These are phyloP conservation scores for Argentina silus DNA, from an alignment of 2,797 vertebrate genomes.

Conservation along the genomic window DNA sequence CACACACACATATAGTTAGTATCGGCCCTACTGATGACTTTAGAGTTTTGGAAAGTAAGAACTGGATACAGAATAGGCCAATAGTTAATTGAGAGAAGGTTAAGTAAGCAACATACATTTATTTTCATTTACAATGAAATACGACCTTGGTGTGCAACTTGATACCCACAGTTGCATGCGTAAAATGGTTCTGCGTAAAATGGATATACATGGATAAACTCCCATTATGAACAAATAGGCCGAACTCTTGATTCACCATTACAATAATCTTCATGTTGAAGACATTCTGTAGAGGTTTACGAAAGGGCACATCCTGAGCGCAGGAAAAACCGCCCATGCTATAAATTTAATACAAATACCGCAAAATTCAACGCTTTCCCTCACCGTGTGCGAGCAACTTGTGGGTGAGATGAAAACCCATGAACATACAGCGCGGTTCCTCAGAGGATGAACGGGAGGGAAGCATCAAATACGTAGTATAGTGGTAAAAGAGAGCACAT, in stretches of 20 bases:
- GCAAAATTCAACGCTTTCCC: constrained; percentile 25
- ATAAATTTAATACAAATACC: constrained; percentile 34
- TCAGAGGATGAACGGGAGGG: background rate
- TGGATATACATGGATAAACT: background rate
- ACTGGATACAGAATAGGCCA: background rate
- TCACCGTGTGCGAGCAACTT: constrained; percentile 37
- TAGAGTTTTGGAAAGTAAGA: no score
- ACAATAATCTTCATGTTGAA: background rate
- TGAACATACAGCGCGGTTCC: no score
- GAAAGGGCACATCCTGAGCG: constrained; percentile 19
- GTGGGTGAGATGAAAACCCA: constrained; percentile 13
- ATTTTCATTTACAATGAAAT: background rate
- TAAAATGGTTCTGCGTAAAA: background rate
- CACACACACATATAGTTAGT: no score
- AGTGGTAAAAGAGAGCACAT: background rate
- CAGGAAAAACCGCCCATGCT: constrained; percentile 31
- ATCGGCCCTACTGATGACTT: no score
- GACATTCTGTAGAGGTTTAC: constrained; percentile 1
- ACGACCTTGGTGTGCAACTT: background rate
- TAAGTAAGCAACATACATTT: background rate
- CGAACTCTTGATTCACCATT: background rate
- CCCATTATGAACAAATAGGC: no score
- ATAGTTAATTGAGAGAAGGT: constrained; percentile 1
- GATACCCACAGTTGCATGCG: background rate
- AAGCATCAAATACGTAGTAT: background rate